phyloP scores from a whole-genome alignment of 2,113 vertebrate genomes.

The Peucedramus taeniatus region DNA sequence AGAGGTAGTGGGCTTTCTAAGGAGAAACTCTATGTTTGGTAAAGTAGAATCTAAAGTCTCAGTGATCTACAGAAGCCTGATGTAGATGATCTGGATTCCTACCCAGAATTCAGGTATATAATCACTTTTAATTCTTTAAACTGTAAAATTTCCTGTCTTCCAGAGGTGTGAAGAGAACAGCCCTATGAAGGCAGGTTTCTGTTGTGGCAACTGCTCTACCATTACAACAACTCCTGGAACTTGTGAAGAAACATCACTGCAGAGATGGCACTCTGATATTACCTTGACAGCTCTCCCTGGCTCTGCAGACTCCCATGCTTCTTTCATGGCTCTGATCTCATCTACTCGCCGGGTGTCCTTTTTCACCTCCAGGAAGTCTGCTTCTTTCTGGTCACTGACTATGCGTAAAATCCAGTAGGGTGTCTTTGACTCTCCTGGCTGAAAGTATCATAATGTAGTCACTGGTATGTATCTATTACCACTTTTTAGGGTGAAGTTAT shows the following conservation, averaged over 20 bases:
- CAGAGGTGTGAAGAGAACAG: background rate
- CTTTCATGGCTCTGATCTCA: slow-evolving; percentile 85
- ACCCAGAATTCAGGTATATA: background rate
- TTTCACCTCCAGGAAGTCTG: slow-evolving; percentile 72
- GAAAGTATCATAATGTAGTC: background rate
- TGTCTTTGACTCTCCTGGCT: slow-evolving; percentile 70
- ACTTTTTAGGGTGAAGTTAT: background rate
- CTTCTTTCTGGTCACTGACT: slow-evolving; percentile 75
- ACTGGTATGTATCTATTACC: background rate
- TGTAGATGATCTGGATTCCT: background rate
- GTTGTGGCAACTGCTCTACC: background rate
- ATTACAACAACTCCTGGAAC: background rate
- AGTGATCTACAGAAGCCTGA: background rate
- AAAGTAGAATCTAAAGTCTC: background rate
- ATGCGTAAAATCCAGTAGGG: slow-evolving; percentile 80
- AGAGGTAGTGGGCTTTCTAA: background rate
- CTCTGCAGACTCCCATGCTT: slow-evolving; percentile 85
- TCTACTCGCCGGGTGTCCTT: slow-evolving; percentile 82
- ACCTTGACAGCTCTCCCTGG: slow-evolving; percentile 86
- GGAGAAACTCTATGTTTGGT: background rate
- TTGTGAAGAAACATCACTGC: background rate
- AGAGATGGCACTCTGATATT: background rate
- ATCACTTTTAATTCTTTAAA: background rate
- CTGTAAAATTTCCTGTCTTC: background rate
- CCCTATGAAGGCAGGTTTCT: background rate